Conservation (phyloP, 1,140 invertebrate species). For the Procambarus virginalis region DNA sequence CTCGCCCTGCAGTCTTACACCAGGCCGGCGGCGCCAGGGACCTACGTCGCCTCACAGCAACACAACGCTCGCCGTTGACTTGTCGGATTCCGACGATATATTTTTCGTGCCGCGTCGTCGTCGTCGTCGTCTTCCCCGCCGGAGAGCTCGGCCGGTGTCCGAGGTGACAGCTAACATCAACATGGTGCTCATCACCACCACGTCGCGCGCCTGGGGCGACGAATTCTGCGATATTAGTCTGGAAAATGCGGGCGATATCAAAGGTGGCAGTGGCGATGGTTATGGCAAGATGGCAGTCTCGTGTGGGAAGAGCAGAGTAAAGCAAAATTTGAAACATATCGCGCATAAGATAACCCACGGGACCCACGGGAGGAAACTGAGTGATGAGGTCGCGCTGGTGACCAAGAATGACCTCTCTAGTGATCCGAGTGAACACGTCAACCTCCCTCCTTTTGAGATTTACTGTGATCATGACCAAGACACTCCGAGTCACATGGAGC, state of each 20-base stretch:
- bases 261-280: background rate
- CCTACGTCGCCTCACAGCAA: background rate
- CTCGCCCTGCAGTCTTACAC: background rate
- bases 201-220: slow-evolving; percentile 26
- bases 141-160: background rate
- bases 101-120: slow-evolving; percentile 43
- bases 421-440: background rate
- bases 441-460: slow-evolving; percentile 36
- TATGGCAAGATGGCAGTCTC: background rate
- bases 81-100: slow-evolving; percentile 45
- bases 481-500: background rate
- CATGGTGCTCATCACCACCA: slow-evolving; percentile 37
- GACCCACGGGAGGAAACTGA: background rate
- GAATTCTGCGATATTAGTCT: slow-evolving; percentile 57
- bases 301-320: slow-evolving; percentile 10
- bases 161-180: background rate
- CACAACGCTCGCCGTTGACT: background rate
- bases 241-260: slow-evolving; percentile 34
- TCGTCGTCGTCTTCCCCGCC: background rate
- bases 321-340: slow-evolving; percentile 28
- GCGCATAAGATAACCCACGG: slow-evolving; percentile 19
- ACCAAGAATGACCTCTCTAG: background rate
- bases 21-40: background rate
- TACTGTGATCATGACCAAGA: background rate
- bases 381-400: background rate